Base-by-base conservation (phyloP, 2,113 vertebrate species). In the Spheniscus mendiculus region DNA sequence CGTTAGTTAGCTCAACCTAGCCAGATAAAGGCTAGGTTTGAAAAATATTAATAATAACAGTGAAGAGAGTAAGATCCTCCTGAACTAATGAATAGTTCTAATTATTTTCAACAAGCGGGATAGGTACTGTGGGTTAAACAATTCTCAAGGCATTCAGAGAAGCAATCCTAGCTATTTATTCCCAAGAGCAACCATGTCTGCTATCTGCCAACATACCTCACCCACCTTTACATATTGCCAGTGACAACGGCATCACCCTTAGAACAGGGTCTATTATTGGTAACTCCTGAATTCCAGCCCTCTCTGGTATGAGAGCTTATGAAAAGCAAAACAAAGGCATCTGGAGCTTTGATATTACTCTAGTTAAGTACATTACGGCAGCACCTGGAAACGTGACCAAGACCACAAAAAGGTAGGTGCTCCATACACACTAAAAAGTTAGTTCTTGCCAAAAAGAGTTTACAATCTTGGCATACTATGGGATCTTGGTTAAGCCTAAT, bases 291-390 rank as follows among this genome's bases (percentile, higher is more conserved):
- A 85, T 94, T 96, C 53, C 87, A 87, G 25, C 26, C 58, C 45
- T 89, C 52, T 89, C 49, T 86, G 55, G 62, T 87, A 89, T 49
- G 67, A 44, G 11, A 83, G 7, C 18, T 72, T 85, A 83, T 44
- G 30, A 94, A 95, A 93, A 77, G 66, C 56, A 82, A 76, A 85
- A 94, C 84, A 91, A 95, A 96, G 42, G 34, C 61, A 73, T 77
- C n/a, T 9, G 0, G 26, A 82, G 30, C 29, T 85, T 69, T 53
- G 63, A 50, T 83, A 80, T 87, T 85, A 78, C 47, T 84, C 49
- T 20, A 36, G 22, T 67, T 67, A 66, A 78, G 38, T 96, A 87
- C 93, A 82, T 65, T 96, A 42, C 61, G 92, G 67, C 27, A 92
- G 29, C 65, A 79, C 86, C 55, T 90, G 80, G 79, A 94, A 95